Base-by-base conservation (phyloP, 1,140 invertebrate genomes). In the Prorops nasuta region DNA sequence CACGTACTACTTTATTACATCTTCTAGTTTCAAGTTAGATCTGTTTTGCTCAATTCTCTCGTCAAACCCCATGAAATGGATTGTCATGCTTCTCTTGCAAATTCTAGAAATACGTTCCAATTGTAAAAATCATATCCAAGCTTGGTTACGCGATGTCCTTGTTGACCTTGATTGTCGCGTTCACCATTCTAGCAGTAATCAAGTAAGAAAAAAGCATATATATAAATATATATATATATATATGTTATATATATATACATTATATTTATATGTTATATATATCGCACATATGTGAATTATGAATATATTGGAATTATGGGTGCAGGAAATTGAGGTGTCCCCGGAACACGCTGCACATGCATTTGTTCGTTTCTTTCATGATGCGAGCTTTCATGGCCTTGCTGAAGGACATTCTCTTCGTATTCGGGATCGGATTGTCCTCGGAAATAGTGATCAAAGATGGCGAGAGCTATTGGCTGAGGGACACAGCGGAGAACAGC, bases 71-170 rank as follows among this genome's bases (percentile, higher is more conserved):
- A n/a, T n/a, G n/a, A n/a, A n/a, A n/a, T n/a, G n/a, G n/a, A n/a
- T n/a, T n/a, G n/a, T n/a, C n/a, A n/a, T n/a, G n/a, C n/a, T n/a
- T n/a, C n/a, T n/a, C n/a, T n/a, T n/a, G n/a, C n/a, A n/a, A n/a
- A n/a, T n/a, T n/a, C n/a, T n/a, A 84, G 80, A 75, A 74, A 52
- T 85, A 83, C 69, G 28, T 89, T 31, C 81, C 81, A 0, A 69
- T 80, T 14, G 79, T 89, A 12, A 84, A 84, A 60, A 71, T 76
- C 4, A 83, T 89, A 37, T 84, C 85, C 17, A 82, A 82, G 58
- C 69, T 86, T n/a, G 88, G 88, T 1, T 90, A 90, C 58, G 77
- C 81, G 0, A 71, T 89, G 7, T 90, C 88, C 0, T 72, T 90
- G 3, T 71, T 81, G 9, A 82, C 85, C 3, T 73, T 90, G 2